Percentiles rank a stretch among this genome's conserved stretches.
phyloP scores from a whole-genome alignment of 2,888 invertebrate genomes.

The Lasioglossum vierecki region DNA sequence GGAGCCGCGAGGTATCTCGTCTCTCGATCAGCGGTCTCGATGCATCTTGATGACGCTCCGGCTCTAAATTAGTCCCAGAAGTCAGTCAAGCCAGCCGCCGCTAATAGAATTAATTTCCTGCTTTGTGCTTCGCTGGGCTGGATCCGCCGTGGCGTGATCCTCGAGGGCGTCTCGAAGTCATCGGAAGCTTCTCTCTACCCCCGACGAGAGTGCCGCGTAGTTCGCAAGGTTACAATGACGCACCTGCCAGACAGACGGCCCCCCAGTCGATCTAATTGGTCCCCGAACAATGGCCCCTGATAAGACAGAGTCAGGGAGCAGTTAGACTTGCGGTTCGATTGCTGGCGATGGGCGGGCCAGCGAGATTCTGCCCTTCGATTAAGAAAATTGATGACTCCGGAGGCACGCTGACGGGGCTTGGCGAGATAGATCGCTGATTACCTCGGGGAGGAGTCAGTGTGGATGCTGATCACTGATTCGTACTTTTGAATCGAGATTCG shows the following conservation, averaged over 20 bases:
- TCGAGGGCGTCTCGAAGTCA: not conserved
- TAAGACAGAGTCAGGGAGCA: not conserved
- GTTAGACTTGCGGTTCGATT: not conserved
- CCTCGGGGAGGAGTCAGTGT: not conserved
- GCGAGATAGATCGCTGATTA: not conserved
- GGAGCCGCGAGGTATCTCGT: not conserved
- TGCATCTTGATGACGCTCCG: constrained; percentile 25
- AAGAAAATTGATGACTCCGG: not conserved
- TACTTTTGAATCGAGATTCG: not conserved
- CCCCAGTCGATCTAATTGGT: constrained; percentile 15
- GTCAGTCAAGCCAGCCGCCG: constrained; percentile 28
- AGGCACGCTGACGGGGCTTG: not conserved
- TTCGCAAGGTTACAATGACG: not conserved
- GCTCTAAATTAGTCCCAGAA: constrained; percentile 40
- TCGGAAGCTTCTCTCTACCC: not conserved
- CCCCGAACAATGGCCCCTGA: constrained; percentile 24
- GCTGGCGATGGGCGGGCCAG: not conserved
- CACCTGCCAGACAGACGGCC: not conserved
- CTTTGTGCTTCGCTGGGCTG: not conserved
- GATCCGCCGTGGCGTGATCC: not conserved
- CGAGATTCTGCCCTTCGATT: not conserved
- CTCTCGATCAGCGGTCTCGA: not conserved
- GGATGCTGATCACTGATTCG: not conserved
- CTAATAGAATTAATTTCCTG: constrained; percentile 47
- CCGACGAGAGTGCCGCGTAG: not conserved